phyloP scores from a whole-genome alignment of 2,888 invertebrate species.

The Ischnus inquisitorius region DNA sequence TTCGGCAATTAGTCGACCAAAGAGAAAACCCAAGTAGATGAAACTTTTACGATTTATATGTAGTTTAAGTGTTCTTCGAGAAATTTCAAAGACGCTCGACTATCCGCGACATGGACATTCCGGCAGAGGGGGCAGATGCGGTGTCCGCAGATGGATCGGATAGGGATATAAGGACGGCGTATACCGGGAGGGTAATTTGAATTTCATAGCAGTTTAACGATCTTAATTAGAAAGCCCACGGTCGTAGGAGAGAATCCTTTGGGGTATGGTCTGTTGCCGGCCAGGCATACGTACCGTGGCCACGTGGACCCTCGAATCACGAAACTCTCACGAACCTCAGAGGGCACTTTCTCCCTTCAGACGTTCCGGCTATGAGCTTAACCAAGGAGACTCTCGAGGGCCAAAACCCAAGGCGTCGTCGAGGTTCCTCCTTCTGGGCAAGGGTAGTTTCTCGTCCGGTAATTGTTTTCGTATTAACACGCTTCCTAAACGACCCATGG shows the following conservation, averaged over 20 bases:
- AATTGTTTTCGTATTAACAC: constrained; percentile 83
- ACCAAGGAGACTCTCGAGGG: constrained; percentile 77
- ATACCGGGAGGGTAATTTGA: constrained; percentile 82
- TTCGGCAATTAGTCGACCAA: background rate
- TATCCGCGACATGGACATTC: background rate
- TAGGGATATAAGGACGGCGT: constrained; percentile 76
- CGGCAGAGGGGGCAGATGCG: constrained; percentile 24
- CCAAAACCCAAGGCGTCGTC: constrained; percentile 45
- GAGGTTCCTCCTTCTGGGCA: constrained; percentile 52
- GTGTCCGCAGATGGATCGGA: constrained; percentile 75
- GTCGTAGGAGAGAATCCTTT: constrained; percentile 66
- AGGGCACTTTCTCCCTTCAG: constrained; percentile 68
- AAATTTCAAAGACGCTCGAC: constrained; percentile 44
- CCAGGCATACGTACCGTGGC: constrained; percentile 37
- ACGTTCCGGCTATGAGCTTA: constrained; percentile 73
- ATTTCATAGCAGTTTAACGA: constrained; percentile 85
- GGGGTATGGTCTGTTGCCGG: constrained; percentile 45
- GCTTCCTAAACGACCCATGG: constrained; percentile 78
- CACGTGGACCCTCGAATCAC: constrained; percentile 75
- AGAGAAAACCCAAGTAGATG: background rate
- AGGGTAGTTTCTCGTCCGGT: constrained; percentile 76
- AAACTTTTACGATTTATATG: constrained; percentile 27
- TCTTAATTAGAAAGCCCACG: constrained; percentile 84
- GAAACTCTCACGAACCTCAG: constrained; percentile 71
- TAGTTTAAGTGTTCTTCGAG: constrained; percentile 39